Evolutionary conservation across 1,140 invertebrate genomes (phyloP).

Genomic region (Orussus abietinus): DNA sequence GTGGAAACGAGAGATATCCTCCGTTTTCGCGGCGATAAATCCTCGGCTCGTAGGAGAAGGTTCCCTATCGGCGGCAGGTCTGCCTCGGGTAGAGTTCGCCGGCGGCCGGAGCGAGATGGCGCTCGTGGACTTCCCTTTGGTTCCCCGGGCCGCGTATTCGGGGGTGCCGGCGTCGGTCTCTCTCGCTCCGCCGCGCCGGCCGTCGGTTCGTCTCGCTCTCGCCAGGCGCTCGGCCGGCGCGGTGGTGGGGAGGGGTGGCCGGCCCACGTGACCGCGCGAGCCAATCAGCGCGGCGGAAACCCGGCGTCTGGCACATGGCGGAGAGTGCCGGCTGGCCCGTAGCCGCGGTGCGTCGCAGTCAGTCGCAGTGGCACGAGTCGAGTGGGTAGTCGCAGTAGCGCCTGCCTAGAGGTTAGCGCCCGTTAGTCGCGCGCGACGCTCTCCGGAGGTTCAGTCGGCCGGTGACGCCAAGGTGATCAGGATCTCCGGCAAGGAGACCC

Average conservation of each 20-base stretch:
- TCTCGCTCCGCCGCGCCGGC: conserved; percentile 10
- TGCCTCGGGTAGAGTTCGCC: too few relatives aligned
- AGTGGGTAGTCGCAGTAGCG: conserved; percentile 46
- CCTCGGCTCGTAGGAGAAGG: too few relatives aligned
- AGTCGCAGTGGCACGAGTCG: conserved; percentile 48
- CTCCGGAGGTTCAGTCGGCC: conserved; percentile 27
- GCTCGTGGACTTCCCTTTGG: too few relatives aligned
- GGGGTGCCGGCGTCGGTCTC: conserved; percentile 19
- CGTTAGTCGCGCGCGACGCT: conserved; percentile 18
- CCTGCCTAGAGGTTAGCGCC: conserved; percentile 21
- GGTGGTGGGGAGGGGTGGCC: conserved; percentile 3
- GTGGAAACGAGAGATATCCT: too few relatives aligned
- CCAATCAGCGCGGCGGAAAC: conserved; percentile 15
- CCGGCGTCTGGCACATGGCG: conserved; percentile 24
- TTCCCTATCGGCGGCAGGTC: too few relatives aligned
- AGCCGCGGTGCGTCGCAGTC: conserved; percentile 48
- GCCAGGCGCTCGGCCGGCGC: conserved; percentile 5
- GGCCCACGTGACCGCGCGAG: conserved; percentile 13
- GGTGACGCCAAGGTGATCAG: conserved; percentile 21
- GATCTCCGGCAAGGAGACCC: conserved; percentile 9
- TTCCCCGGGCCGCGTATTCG: too few relatives aligned
- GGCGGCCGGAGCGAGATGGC: too few relatives aligned
- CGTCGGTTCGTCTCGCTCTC: conserved; percentile 2
- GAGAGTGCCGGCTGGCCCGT: conserved; percentile 25
- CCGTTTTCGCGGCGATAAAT: too few relatives aligned